Conservation (phyloP, 1,140 invertebrate genomes). For the Apis florea region DNA sequence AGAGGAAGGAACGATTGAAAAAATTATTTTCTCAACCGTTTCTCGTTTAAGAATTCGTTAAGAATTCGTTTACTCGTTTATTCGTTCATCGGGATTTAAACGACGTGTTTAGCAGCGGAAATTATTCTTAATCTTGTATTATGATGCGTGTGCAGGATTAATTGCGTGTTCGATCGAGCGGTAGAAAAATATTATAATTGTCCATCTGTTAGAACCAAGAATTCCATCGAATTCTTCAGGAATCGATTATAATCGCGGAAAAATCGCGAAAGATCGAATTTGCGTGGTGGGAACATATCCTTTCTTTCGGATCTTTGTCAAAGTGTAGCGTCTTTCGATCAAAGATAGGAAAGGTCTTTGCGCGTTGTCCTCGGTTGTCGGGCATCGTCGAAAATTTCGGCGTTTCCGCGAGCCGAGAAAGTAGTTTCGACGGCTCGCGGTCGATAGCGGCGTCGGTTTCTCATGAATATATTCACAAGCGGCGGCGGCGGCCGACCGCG, state of each 20-base stretch:
- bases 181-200: too few relatives aligned
- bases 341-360: background rate
- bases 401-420: constrained; percentile 23
- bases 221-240: background rate
- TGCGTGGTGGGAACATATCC: background rate
- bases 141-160: too few relatives aligned
- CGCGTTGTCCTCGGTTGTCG: background rate
- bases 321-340: too few relatives aligned
- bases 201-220: too few relatives aligned
- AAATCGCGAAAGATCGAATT: background rate
- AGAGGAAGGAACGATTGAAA: too few relatives aligned
- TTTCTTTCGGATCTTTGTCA: background rate
- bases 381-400: background rate
- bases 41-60: too few relatives aligned
- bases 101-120: too few relatives aligned
- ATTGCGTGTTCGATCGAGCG: background rate
- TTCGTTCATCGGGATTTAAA: too few relatives aligned
- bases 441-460: constrained; percentile 66
- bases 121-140: too few relatives aligned
- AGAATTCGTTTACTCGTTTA: too few relatives aligned
- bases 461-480: constrained; percentile 77
- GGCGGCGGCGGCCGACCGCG: constrained; percentile 34
- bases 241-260: background rate
- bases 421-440: constrained; percentile 61
- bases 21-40: too few relatives aligned